Conservation (phyloP, 1,140 invertebrate species). For the Bombus ignitus region DNA sequence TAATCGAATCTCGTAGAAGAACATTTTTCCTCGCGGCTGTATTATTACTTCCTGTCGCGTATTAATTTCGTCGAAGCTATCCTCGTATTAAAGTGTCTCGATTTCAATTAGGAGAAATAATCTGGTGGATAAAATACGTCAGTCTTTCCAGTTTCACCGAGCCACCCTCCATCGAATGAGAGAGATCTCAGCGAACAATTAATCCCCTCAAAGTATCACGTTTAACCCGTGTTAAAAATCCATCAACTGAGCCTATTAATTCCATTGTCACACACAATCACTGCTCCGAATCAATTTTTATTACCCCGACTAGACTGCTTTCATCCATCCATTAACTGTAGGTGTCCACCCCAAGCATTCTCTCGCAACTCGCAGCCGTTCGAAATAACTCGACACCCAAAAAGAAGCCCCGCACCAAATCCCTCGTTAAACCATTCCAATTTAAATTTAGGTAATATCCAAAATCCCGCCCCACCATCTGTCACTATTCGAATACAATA, state of each 20-base stretch:
- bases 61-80: no score
- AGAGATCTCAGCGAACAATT: not conserved
- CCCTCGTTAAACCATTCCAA: not conserved
- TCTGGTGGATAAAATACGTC: not conserved
- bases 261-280: constrained; percentile 11
- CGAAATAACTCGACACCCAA: not conserved
- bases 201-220: constrained; percentile 15
- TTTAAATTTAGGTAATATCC: not conserved
- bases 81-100: no score
- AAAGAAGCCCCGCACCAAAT: no score
- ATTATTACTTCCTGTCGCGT: no score
- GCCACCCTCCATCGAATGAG: not conserved
- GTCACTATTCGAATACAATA: not conserved
- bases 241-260: constrained; percentile 20
- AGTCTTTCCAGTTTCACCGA: not conserved
- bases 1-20: no score
- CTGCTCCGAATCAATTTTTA: constrained; percentile 31
- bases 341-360: no score
- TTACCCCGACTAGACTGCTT: not conserved
- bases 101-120: not conserved
- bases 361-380: not conserved
- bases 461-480: not conserved
- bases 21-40: no score
- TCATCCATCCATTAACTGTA: not conserved
- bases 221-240: constrained; percentile 27